Conservation (phyloP, 2,797 vertebrate genomes). For the Buphagus erythrorhynchus region DNA sequence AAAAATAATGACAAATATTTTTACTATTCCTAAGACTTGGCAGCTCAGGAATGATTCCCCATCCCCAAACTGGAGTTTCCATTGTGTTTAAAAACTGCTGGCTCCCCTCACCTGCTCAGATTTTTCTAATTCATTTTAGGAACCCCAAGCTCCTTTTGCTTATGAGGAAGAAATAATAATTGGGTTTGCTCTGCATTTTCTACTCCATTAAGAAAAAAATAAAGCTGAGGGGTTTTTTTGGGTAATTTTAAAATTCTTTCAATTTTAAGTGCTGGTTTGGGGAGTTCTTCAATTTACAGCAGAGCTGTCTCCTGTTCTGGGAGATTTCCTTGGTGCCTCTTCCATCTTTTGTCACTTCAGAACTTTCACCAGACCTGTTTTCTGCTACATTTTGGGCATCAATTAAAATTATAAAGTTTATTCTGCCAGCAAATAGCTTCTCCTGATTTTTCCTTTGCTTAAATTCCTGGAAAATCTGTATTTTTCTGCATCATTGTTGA, state of each 20-base stretch:
- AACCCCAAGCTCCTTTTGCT: background rate
- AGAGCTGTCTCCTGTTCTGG: background rate
- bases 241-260: background rate
- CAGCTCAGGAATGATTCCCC: background rate
- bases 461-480: background rate
- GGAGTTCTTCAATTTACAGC: background rate
- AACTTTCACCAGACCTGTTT: background rate
- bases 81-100: background rate
- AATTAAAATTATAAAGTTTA: background rate
- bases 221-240: fast-evolving
- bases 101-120: background rate
- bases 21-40: background rate
- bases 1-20: background rate
- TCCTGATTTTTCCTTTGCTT: background rate
- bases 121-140: background rate
- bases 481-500: background rate
- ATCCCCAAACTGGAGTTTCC: background rate
- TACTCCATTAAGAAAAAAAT: background rate
- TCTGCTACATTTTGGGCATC: background rate
- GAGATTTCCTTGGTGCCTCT: background rate
- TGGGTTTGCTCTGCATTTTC: background rate
- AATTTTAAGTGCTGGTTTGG: background rate
- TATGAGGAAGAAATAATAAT: background rate
- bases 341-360: background rate
- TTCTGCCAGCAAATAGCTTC: background rate